Evolutionary conservation across 2,113 vertebrate genomes (phyloP), one percentile per base, ranked within the genome.

Genomic region (Rhynchomys soricoides): DNA sequence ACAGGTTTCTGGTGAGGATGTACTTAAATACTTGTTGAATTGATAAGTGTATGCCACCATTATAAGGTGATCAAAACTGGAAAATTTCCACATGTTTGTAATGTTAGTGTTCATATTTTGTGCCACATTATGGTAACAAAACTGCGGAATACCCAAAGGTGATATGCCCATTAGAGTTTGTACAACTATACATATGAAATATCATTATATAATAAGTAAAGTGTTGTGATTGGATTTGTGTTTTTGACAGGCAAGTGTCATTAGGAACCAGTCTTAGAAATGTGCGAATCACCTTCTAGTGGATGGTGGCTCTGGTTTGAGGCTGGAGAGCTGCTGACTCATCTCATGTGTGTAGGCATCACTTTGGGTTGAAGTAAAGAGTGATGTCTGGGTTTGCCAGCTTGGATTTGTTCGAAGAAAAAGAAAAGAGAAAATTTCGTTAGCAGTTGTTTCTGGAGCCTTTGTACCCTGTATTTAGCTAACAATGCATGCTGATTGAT

Each of bases 121-220:
- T 95, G 70, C 57, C 45, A 90, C 45, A 19, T 94, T 89, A 73
- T 96, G 66, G 43, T 45, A 93, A 86, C 43, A 96, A 91, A 87
- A 96, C 87, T 95, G 50, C 40, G 26, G 24, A 87, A 43, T 87
- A 68, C 17, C 40, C 10, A 40, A 96, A 77, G 48, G 15, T 86
- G 73, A 55, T 17, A 74, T 50, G 24, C 4, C 92, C 5, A 21
- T 8, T 95, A 92, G 81, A 81, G 21, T 88, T 6, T 92, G 96
- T 96, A 62, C 1, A 86, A 31, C 86, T 93, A 55, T 48, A 24
- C 55, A 79, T 17, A 79, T 70, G 66, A 95, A 81, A 91, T 89
- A 83, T 48, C 90, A 70, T 95, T 92, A 93, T 71, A 82, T 48
- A 59, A 79, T 50, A 79, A 29, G 78, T 73, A 81, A 93, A 79